These are phyloP conservation scores for Periophthalmodon schlosseri DNA, from an alignment of 2,113 vertebrate genomes.

Conservation along the genomic window DNA sequence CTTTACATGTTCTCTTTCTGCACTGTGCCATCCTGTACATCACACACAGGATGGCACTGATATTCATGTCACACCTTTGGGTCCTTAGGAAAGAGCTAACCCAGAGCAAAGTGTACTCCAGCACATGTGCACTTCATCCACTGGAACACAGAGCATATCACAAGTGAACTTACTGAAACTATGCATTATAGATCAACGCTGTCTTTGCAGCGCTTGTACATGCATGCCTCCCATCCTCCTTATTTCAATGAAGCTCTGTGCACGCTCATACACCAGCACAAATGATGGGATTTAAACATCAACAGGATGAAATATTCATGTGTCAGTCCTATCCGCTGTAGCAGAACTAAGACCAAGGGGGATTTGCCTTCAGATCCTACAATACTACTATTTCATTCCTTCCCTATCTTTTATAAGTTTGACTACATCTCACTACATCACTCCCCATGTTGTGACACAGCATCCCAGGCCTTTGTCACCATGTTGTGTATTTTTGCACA, in stretches of 20 bases:
- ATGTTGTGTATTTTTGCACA: slow-evolving; percentile 46
- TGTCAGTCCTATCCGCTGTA: slow-evolving; percentile 65
- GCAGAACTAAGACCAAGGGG: slow-evolving; percentile 73
- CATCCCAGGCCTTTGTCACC: slow-evolving; percentile 46
- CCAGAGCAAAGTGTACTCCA: slow-evolving; percentile 35
- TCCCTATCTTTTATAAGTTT: slow-evolving; percentile 25
- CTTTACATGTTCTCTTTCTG: neutral
- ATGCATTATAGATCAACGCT: slow-evolving; percentile 75
- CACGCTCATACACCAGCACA: slow-evolving; percentile 60
- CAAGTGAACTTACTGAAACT: slow-evolving; percentile 74
- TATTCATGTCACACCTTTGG: slow-evolving; percentile 16
- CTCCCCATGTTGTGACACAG: slow-evolving; percentile 45
- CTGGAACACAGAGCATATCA: slow-evolving; percentile 64
- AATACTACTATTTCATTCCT: slow-evolving; percentile 62
- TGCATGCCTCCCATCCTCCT: slow-evolving; percentile 25
- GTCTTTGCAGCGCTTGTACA: neutral
- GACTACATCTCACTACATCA: slow-evolving; percentile 3
- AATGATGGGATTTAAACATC: slow-evolving; percentile 76
- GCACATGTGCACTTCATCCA: slow-evolving; percentile 1
- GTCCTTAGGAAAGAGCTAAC: slow-evolving; percentile 57
- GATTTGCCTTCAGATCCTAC: slow-evolving; percentile 74
- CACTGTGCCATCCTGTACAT: neutral
- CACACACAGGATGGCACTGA: neutral
- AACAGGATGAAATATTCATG: slow-evolving; percentile 77
- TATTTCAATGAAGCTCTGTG: slow-evolving; percentile 51